Conservation (phyloP, 2,888 invertebrate genomes). For the Pristionchus exspectatus region DNA sequence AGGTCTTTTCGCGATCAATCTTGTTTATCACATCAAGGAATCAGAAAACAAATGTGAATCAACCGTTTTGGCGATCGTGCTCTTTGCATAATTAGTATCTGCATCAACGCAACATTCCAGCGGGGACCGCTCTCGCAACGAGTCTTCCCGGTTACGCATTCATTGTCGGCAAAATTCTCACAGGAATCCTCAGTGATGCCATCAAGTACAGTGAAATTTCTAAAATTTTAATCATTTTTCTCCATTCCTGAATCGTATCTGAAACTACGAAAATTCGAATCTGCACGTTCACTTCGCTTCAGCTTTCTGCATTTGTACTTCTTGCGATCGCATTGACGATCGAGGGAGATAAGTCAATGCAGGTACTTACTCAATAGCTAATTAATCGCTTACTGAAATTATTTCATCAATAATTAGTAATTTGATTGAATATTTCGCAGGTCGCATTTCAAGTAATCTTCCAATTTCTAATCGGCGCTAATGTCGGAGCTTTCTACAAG, state of each 20-base stretch:
- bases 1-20: no score
- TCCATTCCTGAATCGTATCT: constrained; percentile 53
- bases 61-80: not conserved
- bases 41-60: not conserved
- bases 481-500: constrained; percentile 65
- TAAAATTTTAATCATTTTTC: not conserved
- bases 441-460: constrained; percentile 57
- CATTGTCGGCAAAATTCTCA: constrained; percentile 35
- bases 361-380: constrained; percentile 18
- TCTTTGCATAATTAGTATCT: not conserved
- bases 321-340: constrained; percentile 59
- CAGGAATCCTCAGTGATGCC: constrained; percentile 34
- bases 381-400: no score
- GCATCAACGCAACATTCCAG: not conserved
- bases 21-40: no score
- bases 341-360: constrained; percentile 50
- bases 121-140: not conserved
- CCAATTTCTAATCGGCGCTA: constrained; percentile 64
- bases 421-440: not conserved
- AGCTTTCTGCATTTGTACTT: constrained; percentile 62
- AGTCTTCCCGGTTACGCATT: constrained; percentile 19
- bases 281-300: constrained; percentile 62
- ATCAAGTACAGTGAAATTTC: not conserved
- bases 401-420: not conserved
- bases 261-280: constrained; percentile 62